Evolutionary conservation across 1,140 invertebrate species (phyloP), one percentile per base, ranked within the genome.

Genomic region (Scylla paramamosain): DNA sequence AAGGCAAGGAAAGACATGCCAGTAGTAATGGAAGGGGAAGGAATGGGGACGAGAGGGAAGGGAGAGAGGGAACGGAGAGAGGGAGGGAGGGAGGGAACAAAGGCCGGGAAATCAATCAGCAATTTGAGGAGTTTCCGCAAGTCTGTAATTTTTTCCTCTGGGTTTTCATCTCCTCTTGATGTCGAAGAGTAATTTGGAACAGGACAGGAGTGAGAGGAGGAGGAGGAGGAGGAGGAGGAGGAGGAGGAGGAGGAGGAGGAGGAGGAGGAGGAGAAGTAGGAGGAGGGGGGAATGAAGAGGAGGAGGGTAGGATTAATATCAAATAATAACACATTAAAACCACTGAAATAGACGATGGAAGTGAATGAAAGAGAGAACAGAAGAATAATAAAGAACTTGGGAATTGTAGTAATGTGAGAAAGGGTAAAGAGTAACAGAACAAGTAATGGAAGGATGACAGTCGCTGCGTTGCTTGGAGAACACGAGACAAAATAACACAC

Each of bases 81-180:
- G 87, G 87, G 10, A 39, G 31, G 87, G 87, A 39, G 31, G 87
- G 10, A 39, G 32, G 7, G 7, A 48, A 39, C 25, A 39, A 16
- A 39, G 87, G 10, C 32, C 4, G 31, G 7, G 31, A 48, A 77
- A 77, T 77, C 67, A 77, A 77, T 77, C 67, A 77, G 67, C 67
- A 77, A 77, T 77, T n/a, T 77, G 67, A 77, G 67, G 67, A 77
- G 67, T 77, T 25, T 25, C 67, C 67, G 20, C 25, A 77, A 77
- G 32, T 88, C 86, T 88, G 86, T 88, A 46, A 29, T 29, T 46
- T 88, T 46, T 88, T 28, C 86, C 31, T 88, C 25, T 32, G 86
- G 12, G 86, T 88, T 88, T 46, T 88, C 86, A 20, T 46, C 86
- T 86, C 84, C 32, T 46, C 86, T 88, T 88, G 86, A 16, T 88